These are phyloP conservation scores for Tetrax tetrax DNA, from an alignment of 2,113 vertebrate species.

Conservation along the genomic window DNA sequence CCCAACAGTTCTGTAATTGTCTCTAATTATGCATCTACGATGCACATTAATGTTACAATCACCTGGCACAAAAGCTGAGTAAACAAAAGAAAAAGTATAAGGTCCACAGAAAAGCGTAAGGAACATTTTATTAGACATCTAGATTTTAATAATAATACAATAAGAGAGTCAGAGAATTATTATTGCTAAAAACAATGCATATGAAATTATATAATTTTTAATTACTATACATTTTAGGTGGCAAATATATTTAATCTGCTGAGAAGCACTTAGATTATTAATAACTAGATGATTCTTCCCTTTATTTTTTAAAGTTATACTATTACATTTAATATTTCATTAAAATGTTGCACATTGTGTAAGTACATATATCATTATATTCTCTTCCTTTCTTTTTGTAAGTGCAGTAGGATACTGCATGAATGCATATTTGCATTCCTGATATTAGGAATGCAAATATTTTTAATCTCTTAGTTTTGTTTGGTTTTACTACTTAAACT, in stretches of 20 bases:
- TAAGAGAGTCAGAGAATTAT: not conserved
- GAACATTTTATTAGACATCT: not conserved
- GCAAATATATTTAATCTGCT: not conserved
- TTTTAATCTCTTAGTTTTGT: not conserved
- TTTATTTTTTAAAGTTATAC: not conserved
- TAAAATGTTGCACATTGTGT: not conserved
- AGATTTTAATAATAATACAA: not conserved
- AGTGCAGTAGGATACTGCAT: not conserved
- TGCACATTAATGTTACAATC: not conserved
- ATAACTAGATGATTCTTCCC: not conserved
- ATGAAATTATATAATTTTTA: not conserved
- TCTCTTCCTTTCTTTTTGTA: not conserved
- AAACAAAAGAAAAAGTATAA: not conserved
- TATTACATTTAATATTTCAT: not conserved
- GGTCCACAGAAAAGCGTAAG: not conserved
- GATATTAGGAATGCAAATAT: not conserved
- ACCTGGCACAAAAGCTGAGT: not conserved
- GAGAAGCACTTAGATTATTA: not conserved
- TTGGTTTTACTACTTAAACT: not conserved
- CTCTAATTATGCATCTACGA: not conserved
- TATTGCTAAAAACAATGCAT: not conserved
- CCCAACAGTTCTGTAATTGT: not conserved
- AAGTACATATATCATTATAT: not conserved
- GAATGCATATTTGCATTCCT: too few species aligned
- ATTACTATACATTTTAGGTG: not conserved